Percentiles rank a stretch among this genome's conserved stretches.
These are phyloP conservation scores for Charadrius vociferus DNA, from an alignment of 2,113 vertebrate species.

Conservation along the genomic window DNA sequence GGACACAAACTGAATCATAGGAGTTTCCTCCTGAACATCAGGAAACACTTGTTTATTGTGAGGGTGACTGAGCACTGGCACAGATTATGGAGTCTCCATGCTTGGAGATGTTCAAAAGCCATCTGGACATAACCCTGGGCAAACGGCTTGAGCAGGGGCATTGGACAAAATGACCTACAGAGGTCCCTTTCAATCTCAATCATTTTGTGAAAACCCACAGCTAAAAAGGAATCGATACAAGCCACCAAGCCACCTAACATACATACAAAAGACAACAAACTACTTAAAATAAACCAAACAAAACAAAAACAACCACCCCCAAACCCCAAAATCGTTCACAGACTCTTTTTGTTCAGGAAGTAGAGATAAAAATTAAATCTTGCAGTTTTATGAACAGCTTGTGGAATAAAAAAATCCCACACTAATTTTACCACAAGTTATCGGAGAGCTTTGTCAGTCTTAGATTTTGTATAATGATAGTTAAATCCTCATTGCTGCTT, in stretches of 20 bases:
- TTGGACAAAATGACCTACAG: not conserved
- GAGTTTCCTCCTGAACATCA: not conserved
- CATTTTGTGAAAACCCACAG: not conserved
- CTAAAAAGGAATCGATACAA: not conserved
- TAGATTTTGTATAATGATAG: accelerated
- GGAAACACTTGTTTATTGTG: not conserved
- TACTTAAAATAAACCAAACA: not conserved
- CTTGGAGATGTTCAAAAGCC: not conserved
- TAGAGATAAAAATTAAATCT: not conserved
- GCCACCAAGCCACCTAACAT: not conserved
- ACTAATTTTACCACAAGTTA: not conserved
- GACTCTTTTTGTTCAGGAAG: not conserved
- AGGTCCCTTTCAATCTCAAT: not conserved
- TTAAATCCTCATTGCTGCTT: not conserved
- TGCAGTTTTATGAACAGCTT: not conserved
- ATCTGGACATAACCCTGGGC: not conserved
- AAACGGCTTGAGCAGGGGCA: not conserved
- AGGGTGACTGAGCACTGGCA: not conserved
- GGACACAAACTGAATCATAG: not conserved
- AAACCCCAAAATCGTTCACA: not conserved
- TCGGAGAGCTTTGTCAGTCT: not conserved
- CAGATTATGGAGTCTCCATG: not conserved
- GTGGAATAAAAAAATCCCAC: not conserved
- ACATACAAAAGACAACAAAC: not conserved
- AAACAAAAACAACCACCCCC: not conserved